Percentiles rank a stretch among this genome's conserved stretches.
Conservation (phyloP, 2,797 vertebrate genomes). For the Arrhamphus sclerolepis region DNA sequence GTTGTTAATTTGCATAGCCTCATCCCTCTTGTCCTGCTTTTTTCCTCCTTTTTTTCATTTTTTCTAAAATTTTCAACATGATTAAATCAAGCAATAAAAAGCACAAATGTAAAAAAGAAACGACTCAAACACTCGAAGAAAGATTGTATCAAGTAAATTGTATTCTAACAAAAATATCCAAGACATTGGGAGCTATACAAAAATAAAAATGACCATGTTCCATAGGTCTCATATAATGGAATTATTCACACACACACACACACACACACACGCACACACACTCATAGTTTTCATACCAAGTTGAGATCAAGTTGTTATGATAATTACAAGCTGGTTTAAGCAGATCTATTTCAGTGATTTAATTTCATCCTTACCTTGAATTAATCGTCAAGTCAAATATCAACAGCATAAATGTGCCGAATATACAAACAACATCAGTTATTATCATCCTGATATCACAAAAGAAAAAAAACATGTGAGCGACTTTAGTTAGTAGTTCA, state of each 20-base stretch:
- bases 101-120: slow-evolving; percentile 34
- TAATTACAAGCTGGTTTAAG: slow-evolving; percentile 64
- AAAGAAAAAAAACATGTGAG: slow-evolving; percentile 26
- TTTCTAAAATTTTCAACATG: slow-evolving; percentile 11
- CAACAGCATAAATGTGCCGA: slow-evolving; percentile 84
- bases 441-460: slow-evolving; percentile 66
- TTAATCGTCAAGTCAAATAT: slow-evolving; percentile 75
- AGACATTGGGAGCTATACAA: slow-evolving; percentile 94
- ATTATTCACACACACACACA: slow-evolving; percentile 85
- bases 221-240: slow-evolving; percentile 82
- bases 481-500: slow-evolving; percentile 90
- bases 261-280: too few species aligned
- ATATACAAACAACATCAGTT: slow-evolving; percentile 72
- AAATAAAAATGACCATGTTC: slow-evolving; percentile 93
- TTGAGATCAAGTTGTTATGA: slow-evolving; percentile 75
- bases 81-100: slow-evolving; percentile 19
- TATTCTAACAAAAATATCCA: slow-evolving; percentile 99
- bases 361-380: slow-evolving; percentile 76
- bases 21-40: slow-evolving; percentile 24
- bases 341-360: slow-evolving; percentile 72
- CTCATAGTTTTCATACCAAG: slow-evolving; percentile 82
- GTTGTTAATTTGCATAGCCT: slow-evolving; percentile 69
- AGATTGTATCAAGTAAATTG: slow-evolving; percentile 91
- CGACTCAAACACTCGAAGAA: slow-evolving; percentile 59
- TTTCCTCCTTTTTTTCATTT: slow-evolving; percentile 31